Evolutionary conservation across 2,797 vertebrate species (phyloP), one percentile per base, ranked within the genome.

Genomic region (Anguilla megastoma): DNA sequence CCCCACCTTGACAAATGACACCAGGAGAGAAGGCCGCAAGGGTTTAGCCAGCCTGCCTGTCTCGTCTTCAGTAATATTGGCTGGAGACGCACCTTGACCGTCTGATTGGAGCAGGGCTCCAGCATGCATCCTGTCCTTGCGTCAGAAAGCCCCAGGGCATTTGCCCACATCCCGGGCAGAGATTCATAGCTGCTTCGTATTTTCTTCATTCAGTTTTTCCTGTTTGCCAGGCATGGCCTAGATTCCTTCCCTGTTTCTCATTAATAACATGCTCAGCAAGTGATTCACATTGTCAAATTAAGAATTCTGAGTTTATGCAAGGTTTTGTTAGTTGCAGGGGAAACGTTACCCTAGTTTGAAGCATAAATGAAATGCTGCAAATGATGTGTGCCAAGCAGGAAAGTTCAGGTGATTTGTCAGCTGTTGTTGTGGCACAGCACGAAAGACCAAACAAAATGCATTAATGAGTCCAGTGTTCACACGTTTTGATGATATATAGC

Each of bases 261-360:
- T 91, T 41, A 90, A 90, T 91, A 36, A 90, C 92, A 91, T 92
- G 86, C 85, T 89, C 89, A 85, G 86, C 18, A 21, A 90, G 60
- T 82, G 87, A 92, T 88, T 88, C 69, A 14, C 91, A 85, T 92
- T 91, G 89, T 88, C 87, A 87, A 90, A 89, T 90, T 16, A 92
- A 92, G 10, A 91, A 93, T 92, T 93, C 60, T 88, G 50, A 54
- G 79, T 89, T 89, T 56, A 33, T 83, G 88, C 89, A 87, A 86
- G 50, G 69, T 9, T 84, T 58, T 7, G 50, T 21, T 58, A 84
- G 86, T 41, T n/a, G 27, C 30, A 69, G 24, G 87, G 79, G 66
- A 87, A 80, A 87, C 27, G 80, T 50, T 36, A 52, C 41, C 36
- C 74, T 83, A 66, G 10, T 63, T 24, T 56, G 7, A 30, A 33